These are phyloP conservation scores for Pterostichus madidus DNA, from an alignment of 2,888 invertebrate genomes.

Conservation along the genomic window DNA sequence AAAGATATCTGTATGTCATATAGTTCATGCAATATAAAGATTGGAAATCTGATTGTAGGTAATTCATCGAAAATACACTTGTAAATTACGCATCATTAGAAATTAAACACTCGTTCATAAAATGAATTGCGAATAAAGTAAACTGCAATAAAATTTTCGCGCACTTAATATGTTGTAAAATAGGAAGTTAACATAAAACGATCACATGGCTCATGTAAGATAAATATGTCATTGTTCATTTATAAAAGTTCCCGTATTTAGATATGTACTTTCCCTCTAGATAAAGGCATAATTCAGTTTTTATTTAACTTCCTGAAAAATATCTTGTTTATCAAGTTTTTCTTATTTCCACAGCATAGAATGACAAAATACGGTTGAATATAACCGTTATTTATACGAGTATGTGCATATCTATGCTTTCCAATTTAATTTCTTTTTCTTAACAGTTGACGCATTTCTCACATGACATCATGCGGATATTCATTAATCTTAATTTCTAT, in stretches of 20 bases:
- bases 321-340: conserved; percentile 25
- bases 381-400: conserved; percentile 3
- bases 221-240: conserved; percentile 25
- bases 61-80: no score
- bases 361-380: background rate
- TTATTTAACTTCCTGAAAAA: conserved; percentile 43
- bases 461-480: background rate
- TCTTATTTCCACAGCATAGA: background rate
- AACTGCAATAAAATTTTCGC: no score
- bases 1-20: no score
- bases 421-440: conserved; percentile 22
- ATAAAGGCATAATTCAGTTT: conserved; percentile 17
- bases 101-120: no score
- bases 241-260: conserved; percentile 32
- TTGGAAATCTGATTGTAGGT: no score
- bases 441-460: background rate
- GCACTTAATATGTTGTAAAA: background rate
- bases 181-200: background rate
- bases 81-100: no score
- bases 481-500: background rate
- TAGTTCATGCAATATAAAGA: no score
- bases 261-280: conserved; percentile 6
- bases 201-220: background rate
- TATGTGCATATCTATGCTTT: background rate
- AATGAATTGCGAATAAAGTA: no score